Evolutionary conservation across 1,140 invertebrate genomes (phyloP), one percentile per base, ranked within the genome.

Genomic region (Drosophila bocki): DNA sequence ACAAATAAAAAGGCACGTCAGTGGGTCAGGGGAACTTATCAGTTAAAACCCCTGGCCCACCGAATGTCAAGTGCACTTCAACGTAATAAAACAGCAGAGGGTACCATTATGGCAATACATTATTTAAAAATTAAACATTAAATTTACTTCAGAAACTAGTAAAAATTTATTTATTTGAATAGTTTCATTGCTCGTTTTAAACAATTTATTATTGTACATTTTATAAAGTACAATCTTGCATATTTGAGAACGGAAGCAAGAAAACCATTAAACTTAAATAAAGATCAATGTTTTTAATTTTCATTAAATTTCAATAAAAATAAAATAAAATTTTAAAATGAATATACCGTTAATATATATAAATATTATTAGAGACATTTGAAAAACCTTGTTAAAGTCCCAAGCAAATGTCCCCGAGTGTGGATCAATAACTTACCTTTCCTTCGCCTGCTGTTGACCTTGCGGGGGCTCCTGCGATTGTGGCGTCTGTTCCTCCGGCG

Each of bases 401-500:
- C 54, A 44, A 62, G 0, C 8, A 17, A 7, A 7, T 62, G 39
- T n/a, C 62, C 62, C 19, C 29, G 8, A 44, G 8, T 59, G 26
- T 41, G n/a, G 29, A 62, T 70, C 65, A 57, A 78, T 78, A 71
- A 64, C 82, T 63, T 47, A 86, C 82, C 79, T 82, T 45, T 75
- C 58, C 15, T 71, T 19, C 12, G 67, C 45, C 48, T 47, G 57
- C 33, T 47, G 47, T 50, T 82, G 51, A 37, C 53, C 45, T 9
- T 60, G 32, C 35, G 26, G 5, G 15, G 41, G 29, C 32, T 65
- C 39, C 19, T 60, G 29, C 26, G 37, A 41, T 26, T 15, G 26
- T 29, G 53, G 33, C n/a, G 4, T 3, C 48, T 39, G 47, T 6
- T 41, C 9, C 19, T n/a, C 22, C 56, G 12, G 7, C 39, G 41